These are phyloP conservation scores for Dione juno DNA, from an alignment of 2,888 invertebrate species.

Conservation along the genomic window DNA sequence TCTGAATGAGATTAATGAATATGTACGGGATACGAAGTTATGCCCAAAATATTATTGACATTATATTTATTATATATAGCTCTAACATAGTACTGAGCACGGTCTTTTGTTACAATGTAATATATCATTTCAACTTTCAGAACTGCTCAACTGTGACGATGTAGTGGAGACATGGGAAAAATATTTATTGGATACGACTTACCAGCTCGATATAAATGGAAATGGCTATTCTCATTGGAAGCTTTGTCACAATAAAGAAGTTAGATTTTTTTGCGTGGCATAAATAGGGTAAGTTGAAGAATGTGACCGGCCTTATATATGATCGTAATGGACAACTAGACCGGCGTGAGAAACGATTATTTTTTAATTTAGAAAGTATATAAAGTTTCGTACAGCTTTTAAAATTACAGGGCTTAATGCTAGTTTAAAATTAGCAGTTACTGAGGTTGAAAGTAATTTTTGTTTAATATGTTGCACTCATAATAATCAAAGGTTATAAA, in stretches of 20 bases:
- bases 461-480: too few species aligned
- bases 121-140: slow-evolving; percentile 64
- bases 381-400: slow-evolving; percentile 52
- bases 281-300: slow-evolving; percentile 82
- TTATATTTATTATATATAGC: neutral
- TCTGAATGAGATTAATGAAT: neutral
- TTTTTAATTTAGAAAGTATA: slow-evolving; percentile 75
- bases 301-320: slow-evolving; percentile 81
- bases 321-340: slow-evolving; percentile 78
- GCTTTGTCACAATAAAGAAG: slow-evolving; percentile 79
- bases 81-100: slow-evolving; percentile 34
- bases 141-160: slow-evolving; percentile 47
- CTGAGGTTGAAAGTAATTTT: too few species aligned
- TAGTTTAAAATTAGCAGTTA: too few species aligned
- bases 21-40: neutral
- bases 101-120: slow-evolving; percentile 53
- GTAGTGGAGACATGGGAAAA: slow-evolving; percentile 51
- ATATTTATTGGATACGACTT: slow-evolving; percentile 67
- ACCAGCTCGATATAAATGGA: slow-evolving; percentile 75
- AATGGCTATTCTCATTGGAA: slow-evolving; percentile 72
- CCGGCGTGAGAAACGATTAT: slow-evolving; percentile 73
- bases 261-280: slow-evolving; percentile 74
- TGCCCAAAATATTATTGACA: slow-evolving; percentile 1
- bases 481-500: too few species aligned
- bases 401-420: too few species aligned